A percentile compares a stretch with the other conserved stretches of the same genome.
Evolutionary conservation across 2,113 vertebrate species (phyloP).

Genomic region (Abramis brama): DNA sequence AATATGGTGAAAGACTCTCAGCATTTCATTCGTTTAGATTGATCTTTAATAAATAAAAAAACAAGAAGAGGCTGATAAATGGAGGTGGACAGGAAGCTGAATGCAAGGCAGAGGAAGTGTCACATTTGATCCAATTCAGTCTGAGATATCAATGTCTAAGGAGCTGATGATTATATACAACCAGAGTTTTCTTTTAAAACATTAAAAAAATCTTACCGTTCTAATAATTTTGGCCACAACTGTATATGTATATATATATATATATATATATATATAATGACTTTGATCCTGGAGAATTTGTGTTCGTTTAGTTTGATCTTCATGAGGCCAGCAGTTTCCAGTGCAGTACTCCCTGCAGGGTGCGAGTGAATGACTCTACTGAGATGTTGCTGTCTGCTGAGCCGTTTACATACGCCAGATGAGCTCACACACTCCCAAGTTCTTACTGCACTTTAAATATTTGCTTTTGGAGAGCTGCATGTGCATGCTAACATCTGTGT

Average conservation of each 20-base stretch:
- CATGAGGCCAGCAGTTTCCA: background rate
- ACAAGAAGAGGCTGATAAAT: conserved; percentile 65
- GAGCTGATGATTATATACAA: no score
- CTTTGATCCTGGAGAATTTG: background rate
- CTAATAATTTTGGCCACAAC: no score
- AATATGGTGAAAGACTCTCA: background rate
- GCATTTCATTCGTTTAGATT: background rate
- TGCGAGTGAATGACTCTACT: conserved; percentile 3
- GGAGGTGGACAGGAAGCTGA: conserved; percentile 71
- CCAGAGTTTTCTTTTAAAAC: no score
- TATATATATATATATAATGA: background rate
- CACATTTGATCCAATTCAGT: conserved; percentile 71
- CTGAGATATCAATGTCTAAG: conserved; percentile 61
- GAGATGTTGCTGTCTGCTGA: background rate
- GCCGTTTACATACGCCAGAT: conserved; percentile 36
- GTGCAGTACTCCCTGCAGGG: background rate
- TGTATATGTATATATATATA: no score
- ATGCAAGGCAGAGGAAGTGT: conserved; percentile 71
- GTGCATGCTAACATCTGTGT: conserved; percentile 42
- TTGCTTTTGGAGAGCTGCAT: conserved; percentile 53
- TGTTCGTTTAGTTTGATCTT: background rate
- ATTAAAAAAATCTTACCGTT: no score
- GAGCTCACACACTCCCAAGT: conserved; percentile 57
- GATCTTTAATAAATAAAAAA: conserved; percentile 57
- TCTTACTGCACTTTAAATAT: conserved; percentile 67